Percentiles rank a stretch among this genome's conserved stretches.
Evolutionary conservation across 2,888 invertebrate genomes (phyloP).

Genomic region (Patella caerulea): DNA sequence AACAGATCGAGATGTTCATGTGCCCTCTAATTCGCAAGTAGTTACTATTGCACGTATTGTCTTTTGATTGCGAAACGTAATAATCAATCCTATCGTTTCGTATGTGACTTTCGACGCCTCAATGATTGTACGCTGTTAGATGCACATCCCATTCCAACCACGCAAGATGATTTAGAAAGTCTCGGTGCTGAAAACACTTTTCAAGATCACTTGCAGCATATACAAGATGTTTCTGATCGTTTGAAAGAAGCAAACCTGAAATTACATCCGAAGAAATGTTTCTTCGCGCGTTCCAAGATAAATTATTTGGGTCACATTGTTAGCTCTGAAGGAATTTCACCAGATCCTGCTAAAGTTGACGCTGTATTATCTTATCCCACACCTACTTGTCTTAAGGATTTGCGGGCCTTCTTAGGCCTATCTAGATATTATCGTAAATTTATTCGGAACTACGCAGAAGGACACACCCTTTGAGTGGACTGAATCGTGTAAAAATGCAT

Average conservation of each 20-base stretch:
- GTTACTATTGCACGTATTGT: slow-evolving; percentile 6
- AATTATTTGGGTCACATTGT: neutral
- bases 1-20: neutral
- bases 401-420: neutral
- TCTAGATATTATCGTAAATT: slow-evolving; percentile 10
- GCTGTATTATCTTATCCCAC: neutral
- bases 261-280: slow-evolving; percentile 16
- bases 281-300: slow-evolving; percentile 1
- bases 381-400: slow-evolving; percentile 10
- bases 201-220: slow-evolving; percentile 1
- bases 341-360: neutral
- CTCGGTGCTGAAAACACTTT: slow-evolving; percentile 12
- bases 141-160: slow-evolving; percentile 15
- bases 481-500: slow-evolving; percentile 15
- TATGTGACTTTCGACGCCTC: slow-evolving; percentile 5
- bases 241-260: slow-evolving; percentile 10
- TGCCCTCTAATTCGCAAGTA: neutral
- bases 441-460: slow-evolving; percentile 19
- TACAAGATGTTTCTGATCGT: slow-evolving; percentile 9
- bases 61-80: slow-evolving; percentile 12
- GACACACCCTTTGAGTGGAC: slow-evolving; percentile 20
- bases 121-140: slow-evolving; percentile 8
- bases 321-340: slow-evolving; percentile 6
- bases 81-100: slow-evolving; percentile 13
- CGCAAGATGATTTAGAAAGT: slow-evolving; percentile 3